A percentile compares a stretch with the other conserved stretches of the same genome.
phyloP scores from a whole-genome alignment of 2,797 vertebrate species.

The Leptatherina wallacei region DNA sequence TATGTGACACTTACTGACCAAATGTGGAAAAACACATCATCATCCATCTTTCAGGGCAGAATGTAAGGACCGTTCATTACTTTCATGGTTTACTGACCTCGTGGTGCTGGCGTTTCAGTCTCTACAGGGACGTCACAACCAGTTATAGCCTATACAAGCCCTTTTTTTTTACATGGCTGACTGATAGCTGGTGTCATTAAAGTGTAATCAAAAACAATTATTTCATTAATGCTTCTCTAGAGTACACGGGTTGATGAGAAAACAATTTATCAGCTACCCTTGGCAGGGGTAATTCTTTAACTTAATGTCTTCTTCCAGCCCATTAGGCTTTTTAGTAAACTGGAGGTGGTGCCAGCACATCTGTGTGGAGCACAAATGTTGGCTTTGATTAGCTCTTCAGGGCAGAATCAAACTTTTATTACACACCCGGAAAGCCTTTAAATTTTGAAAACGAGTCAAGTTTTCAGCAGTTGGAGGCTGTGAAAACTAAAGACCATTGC shows the following conservation, averaged over 20 bases:
- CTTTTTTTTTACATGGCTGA: background rate
- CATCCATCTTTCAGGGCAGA: constrained; percentile 9
- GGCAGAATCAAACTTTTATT: constrained; percentile 27
- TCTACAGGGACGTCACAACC: background rate
- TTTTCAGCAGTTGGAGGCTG: constrained; percentile 27
- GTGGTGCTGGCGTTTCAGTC: background rate
- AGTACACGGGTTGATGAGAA: background rate
- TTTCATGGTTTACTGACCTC: background rate
- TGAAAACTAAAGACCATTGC: constrained; percentile 26
- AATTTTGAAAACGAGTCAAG: constrained; percentile 54
- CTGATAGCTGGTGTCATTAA: constrained; percentile 4
- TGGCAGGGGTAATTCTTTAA: background rate
- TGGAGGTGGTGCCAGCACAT: constrained; percentile 17
- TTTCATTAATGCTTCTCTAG: constrained; percentile 2
- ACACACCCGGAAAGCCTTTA: constrained; percentile 25
- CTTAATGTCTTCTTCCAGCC: background rate
- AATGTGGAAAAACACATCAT: constrained; percentile 26
- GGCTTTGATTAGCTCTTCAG: constrained; percentile 33
- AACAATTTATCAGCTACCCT: background rate
- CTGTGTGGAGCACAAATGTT: constrained; percentile 17
- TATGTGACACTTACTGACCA: constrained; percentile 23
- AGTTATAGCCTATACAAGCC: background rate
- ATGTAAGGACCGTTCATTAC: background rate
- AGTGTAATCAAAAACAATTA: background rate
- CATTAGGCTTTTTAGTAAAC: constrained; percentile 11